These are phyloP conservation scores for Drosophila neutralis DNA, from an alignment of 2,888 invertebrate species.

Conservation along the genomic window DNA sequence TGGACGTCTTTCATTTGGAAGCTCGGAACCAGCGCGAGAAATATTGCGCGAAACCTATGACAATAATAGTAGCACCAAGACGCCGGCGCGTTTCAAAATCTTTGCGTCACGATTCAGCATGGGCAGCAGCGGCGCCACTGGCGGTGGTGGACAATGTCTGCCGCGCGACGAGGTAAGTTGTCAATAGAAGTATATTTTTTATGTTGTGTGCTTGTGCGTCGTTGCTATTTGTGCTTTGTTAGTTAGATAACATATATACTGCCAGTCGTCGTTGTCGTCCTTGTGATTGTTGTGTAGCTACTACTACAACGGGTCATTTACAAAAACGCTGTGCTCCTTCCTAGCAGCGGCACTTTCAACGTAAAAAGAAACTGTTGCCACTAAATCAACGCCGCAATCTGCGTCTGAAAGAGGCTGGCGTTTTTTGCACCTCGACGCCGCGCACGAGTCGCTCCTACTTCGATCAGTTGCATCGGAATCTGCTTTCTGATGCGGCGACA, in stretches of 20 bases:
- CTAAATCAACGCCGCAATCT: constrained; percentile 31
- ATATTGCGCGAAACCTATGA: constrained; percentile 86
- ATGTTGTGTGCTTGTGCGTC: constrained; percentile 11
- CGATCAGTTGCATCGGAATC: constrained; percentile 37
- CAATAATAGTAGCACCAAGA: constrained; percentile 85
- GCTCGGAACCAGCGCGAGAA: constrained; percentile 85
- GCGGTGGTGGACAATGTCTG: constrained; percentile 58
- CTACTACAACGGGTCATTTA: constrained; percentile 12
- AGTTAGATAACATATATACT: not conserved
- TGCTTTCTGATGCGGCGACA: not conserved
- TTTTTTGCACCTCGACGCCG: constrained; percentile 82
- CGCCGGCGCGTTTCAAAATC: constrained; percentile 88
- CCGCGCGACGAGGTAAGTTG: constrained; percentile 66
- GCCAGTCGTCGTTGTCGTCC: constrained; percentile 24
- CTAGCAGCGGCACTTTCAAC: constrained; percentile 32
- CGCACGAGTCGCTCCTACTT: constrained; percentile 79
- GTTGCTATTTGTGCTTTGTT: constrained; percentile 3
- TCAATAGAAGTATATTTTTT: not conserved
- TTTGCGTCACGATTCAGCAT: constrained; percentile 86
- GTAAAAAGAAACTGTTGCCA: constrained; percentile 27
- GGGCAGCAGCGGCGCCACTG: constrained; percentile 77
- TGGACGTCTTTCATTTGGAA: constrained; percentile 88
- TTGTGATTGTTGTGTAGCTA: constrained; percentile 36
- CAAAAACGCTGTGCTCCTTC: constrained; percentile 26
- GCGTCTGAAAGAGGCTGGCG: constrained; percentile 14